phyloP scores from a whole-genome alignment of 2,797 vertebrate genomes.

The Acipenser ruthenus region DNA sequence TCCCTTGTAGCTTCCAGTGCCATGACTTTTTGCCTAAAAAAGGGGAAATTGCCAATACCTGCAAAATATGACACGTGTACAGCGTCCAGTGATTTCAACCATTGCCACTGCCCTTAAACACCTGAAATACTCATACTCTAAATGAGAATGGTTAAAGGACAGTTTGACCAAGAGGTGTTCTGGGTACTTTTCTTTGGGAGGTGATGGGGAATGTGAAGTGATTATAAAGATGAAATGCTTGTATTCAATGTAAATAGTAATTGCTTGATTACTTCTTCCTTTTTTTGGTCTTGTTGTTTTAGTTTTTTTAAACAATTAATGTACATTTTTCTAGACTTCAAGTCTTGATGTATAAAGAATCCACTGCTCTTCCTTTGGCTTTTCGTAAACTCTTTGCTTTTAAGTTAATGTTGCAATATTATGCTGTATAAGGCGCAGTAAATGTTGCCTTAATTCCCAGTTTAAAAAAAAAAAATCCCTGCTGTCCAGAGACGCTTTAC shows the following conservation, averaged over 20 bases:
- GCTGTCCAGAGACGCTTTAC: no score
- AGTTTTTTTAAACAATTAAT: slow-evolving; percentile 26
- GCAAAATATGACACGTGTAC: slow-evolving; percentile 26
- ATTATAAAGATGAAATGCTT: slow-evolving; percentile 32
- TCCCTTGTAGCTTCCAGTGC: slow-evolving; percentile 11
- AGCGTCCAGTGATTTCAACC: slow-evolving; percentile 32
- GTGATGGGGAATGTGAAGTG: no score
- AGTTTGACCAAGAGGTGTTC: background rate
- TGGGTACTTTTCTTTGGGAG: background rate
- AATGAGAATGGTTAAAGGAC: slow-evolving; percentile 16
- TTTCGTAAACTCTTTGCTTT: slow-evolving; percentile 36
- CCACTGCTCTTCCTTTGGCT: slow-evolving; percentile 51
- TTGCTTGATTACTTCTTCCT: slow-evolving; percentile 50
- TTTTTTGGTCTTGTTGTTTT: slow-evolving; percentile 26
- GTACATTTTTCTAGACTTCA: slow-evolving; percentile 33
- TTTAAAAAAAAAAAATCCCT: slow-evolving; percentile 8
- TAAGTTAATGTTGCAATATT: slow-evolving; percentile 6
- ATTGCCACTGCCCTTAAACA: slow-evolving; percentile 19
- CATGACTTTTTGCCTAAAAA: background rate
- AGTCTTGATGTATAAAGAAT: slow-evolving; percentile 22
- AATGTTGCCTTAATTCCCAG: background rate
- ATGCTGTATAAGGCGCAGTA: no score
- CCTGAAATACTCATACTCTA: slow-evolving; percentile 17
- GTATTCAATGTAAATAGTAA: slow-evolving; percentile 57
- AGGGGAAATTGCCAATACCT: slow-evolving; percentile 25